phyloP scores from a whole-genome alignment of 2,888 invertebrate species.

The Drosophila atroscutellata region DNA sequence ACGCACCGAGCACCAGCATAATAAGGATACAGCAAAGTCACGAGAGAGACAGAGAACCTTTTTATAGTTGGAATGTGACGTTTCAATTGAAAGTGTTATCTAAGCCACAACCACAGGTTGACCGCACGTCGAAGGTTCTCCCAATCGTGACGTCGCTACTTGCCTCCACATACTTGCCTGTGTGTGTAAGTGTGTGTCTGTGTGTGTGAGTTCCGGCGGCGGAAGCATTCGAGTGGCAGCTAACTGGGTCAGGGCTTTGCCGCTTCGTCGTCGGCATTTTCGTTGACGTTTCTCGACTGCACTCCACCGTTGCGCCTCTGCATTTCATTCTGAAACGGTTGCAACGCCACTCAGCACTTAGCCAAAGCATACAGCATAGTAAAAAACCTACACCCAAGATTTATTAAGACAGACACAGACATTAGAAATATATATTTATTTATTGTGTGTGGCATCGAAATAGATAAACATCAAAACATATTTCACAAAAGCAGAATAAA shows the following conservation, averaged over 20 bases:
- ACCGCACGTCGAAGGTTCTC: conserved; percentile 49
- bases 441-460: background rate
- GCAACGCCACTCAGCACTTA: conserved; percentile 29
- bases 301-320: background rate
- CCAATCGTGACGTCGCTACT: conserved; percentile 52
- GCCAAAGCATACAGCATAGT: background rate
- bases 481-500: background rate
- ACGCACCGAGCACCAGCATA: conserved; percentile 19
- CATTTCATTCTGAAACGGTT: conserved; percentile 23
- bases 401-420: background rate
- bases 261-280: conserved; percentile 45
- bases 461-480: background rate
- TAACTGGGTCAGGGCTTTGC: conserved; percentile 76
- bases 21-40: background rate
- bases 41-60: background rate
- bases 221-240: conserved; percentile 34
- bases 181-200: conserved; percentile 2
- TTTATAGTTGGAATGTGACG: conserved; percentile 5
- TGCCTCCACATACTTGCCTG: conserved; percentile 9
- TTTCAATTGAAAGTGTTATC: background rate
- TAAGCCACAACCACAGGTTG: conserved; percentile 32
- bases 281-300: conserved; percentile 60
- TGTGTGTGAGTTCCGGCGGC: conserved; percentile 15
- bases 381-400: background rate
- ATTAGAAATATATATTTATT: background rate